Conservation (phyloP, 2,113 vertebrate genomes). For the Festucalex cinctus region DNA sequence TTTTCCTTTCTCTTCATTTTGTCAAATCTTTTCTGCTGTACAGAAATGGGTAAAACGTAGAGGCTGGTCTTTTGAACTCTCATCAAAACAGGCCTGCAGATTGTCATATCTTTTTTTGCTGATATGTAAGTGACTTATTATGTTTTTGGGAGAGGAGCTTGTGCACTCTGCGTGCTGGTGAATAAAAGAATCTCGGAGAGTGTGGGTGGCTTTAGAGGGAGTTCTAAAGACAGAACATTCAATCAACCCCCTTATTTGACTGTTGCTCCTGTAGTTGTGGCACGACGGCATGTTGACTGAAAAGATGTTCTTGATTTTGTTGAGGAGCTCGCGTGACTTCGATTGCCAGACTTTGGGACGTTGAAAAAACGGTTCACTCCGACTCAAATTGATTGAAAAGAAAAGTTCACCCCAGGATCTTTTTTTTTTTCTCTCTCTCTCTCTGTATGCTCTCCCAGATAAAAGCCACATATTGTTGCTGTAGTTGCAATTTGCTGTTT, state of each 20-base stretch:
- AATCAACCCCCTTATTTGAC: conserved; percentile 33
- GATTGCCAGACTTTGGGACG: neutral
- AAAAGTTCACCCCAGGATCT: conserved; percentile 16
- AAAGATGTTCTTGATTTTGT: conserved; percentile 8
- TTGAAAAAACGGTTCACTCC: neutral
- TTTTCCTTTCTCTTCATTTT: conserved; percentile 7
- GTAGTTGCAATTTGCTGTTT: conserved; percentile 26
- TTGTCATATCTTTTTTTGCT: neutral
- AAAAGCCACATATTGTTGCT: conserved; percentile 29
- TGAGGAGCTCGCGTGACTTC: conserved; percentile 11
- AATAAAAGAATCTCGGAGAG: conserved; percentile 18
- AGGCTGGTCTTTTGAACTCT: conserved; percentile 1
- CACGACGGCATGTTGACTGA: conserved; percentile 10
- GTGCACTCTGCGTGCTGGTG: conserved; percentile 22
- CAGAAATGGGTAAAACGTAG: conserved; percentile 35
- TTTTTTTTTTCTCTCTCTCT: no score
- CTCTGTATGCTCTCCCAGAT: conserved; percentile 18
- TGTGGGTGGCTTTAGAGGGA: conserved; percentile 34
- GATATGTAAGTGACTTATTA: neutral
- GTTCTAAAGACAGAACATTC: conserved; percentile 38
- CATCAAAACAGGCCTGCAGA: neutral
- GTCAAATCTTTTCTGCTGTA: conserved; percentile 59
- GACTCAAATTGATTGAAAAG: conserved; percentile 22
- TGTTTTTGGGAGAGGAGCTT: neutral
- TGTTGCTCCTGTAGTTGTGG: conserved; percentile 11